Evolutionary conservation across 2,113 vertebrate genomes (phyloP), one percentile per base, ranked within the genome.

Genomic region (Prionailurus bengalensis): DNA sequence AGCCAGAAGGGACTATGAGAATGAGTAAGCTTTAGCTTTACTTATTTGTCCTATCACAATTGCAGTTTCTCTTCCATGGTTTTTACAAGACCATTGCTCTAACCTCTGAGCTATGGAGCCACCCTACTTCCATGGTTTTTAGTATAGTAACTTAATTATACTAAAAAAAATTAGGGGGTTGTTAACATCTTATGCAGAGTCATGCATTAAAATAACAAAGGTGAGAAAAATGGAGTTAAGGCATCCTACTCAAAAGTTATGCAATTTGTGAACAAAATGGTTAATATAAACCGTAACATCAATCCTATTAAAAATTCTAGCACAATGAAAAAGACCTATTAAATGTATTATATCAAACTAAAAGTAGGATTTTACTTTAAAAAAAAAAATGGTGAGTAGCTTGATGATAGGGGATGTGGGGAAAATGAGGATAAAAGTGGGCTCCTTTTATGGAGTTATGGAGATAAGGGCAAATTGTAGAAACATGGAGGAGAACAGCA

Each of bases 11-110:
- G 7, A 7, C 94, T 94, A 42, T 95, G 83, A 91, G 61, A 93
- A 93, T 81, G 66, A 96, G 27, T 95, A 93, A 83, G 89, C 33
- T 94, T 93, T 89, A 94, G 15, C 15, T 88, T 92, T 53, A 53
- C 12, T 42, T 71, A 33, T 79, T 91, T 92, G 82, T 86, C 73
- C 31, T 74, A 70, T 33, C 51, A 85, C 31, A 93, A 71, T 95
- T 88, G 45, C 36, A 93, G 25, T 92, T 89, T 97, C 45, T 89
- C 15, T n/a, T 81, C 45, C 42, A 53, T 78, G 21, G 27, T 89
- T 96, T 90, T 90, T 84, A 91, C 45, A 45, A 45, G 45, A 45
- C 45, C 45, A 45, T 45, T 45, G 45, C 45, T 45, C 45, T 45
- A 45, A 45, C 45, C 45, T 45, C 45, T 45, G 45, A 45, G 45